Evolutionary conservation across 1,140 invertebrate genomes (phyloP), one percentile per base, ranked within the genome.

Genomic region (Nasonia longicornis): DNA sequence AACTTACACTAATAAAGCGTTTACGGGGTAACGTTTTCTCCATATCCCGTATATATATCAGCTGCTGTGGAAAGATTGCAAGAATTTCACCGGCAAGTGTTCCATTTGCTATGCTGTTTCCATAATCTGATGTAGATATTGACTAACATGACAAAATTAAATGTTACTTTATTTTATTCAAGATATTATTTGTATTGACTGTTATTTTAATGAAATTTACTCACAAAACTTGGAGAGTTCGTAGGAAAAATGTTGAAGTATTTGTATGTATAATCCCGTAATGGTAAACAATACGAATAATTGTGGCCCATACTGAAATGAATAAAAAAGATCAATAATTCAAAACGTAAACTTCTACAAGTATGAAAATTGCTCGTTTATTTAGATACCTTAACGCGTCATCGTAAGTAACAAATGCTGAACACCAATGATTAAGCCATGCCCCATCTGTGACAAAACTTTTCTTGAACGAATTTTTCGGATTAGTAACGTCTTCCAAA

Each of bases 391-490:
- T 86, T 63, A 88, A 85, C n/a, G 86, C 88, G 85, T 91, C 88
- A 77, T 91, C 90, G 78, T 88, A 90, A 66, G 85, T 83, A 71
- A 87, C 81, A 42, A 90, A 82, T 48, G 87, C 86, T 79, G 85
- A 86, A 14, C 87, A 86, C 91, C 91, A 92, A 75, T 92, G 86
- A 16, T 84, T 87, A 80, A 91, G 82, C 91, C 90, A 92, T 26
- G 82, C 82, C 3, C 89, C 88, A 85, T 91, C 86, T 3, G 85
- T 83, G 58, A 89, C 85, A n/a, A 90, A 80, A 20, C 90, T 88
- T 72, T 87, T 87, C 75, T 89, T 90, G 0, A 84, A 38, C 22
- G 35, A 72, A 63, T 73, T 85, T 38, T 90, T 81, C 3, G 90
- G 87, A 76, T 22, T 75, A 58, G 78, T 87, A 38, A 87, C 85